phyloP scores from a whole-genome alignment of 2,888 invertebrate genomes.

The Stramonita haemastoma region DNA sequence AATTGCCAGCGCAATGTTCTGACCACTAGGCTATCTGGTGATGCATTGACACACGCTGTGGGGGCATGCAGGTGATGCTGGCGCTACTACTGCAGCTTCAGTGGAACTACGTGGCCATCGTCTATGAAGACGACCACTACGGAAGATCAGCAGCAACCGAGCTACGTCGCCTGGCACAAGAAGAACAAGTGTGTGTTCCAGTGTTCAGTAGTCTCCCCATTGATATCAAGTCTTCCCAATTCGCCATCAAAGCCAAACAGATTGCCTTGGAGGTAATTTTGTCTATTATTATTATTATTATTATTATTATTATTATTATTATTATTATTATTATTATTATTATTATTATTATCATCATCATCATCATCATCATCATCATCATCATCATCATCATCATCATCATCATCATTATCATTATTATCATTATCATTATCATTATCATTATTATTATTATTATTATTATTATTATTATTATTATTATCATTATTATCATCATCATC shows the following conservation, averaged over 20 bases:
- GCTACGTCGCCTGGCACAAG: constrained; percentile 41
- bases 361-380: too few relatives aligned
- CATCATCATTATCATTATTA: too few relatives aligned
- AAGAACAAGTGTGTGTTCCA: constrained; percentile 49
- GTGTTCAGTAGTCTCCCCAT: constrained; percentile 20
- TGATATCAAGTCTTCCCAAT: not conserved
- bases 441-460: too few relatives aligned
- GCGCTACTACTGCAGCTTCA: constrained; percentile 41
- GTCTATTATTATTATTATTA: not conserved
- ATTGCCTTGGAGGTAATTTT: constrained; percentile 5
- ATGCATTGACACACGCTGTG: not conserved
- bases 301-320: not conserved
- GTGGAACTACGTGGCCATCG: constrained; percentile 60
- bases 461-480: too few relatives aligned
- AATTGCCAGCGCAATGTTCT: too few relatives aligned
- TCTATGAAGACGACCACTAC: constrained; percentile 56
- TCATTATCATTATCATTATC: too few relatives aligned
- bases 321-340: too few relatives aligned
- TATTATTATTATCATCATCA: too few relatives aligned
- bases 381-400: not conserved
- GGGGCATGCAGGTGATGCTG: constrained; percentile 45
- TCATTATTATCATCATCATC: too few relatives aligned
- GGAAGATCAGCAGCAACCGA: constrained; percentile 48
- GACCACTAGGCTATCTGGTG: too few relatives aligned
- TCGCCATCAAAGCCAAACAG: not conserved